These are phyloP conservation scores for Chelmon rostratus DNA, from an alignment of 2,797 vertebrate species.

Conservation along the genomic window DNA sequence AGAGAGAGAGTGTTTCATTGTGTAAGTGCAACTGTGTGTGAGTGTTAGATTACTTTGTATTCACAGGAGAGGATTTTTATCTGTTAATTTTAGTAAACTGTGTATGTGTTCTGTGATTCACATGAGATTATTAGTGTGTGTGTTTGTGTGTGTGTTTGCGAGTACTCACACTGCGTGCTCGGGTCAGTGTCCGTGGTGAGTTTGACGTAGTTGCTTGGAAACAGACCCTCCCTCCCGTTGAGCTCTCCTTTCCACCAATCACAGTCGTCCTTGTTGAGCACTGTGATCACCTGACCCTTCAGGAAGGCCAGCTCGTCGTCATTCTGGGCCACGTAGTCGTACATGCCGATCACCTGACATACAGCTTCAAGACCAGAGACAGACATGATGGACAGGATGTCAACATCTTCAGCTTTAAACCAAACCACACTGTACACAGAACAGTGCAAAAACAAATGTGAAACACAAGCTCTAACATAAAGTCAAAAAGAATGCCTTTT, in stretches of 20 bases:
- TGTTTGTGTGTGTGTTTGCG: conserved; percentile 44
- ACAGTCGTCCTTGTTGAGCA: conserved; percentile 97
- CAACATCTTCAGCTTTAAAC: neutral
- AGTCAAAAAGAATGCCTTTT: no score
- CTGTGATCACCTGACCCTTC: conserved; percentile 98
- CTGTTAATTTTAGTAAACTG: conserved; percentile 30
- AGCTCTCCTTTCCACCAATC: conserved; percentile 99
- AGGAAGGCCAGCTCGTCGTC: conserved; percentile 97
- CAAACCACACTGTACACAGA: no score
- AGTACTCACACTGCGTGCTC: conserved; percentile 99
- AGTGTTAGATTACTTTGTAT: conserved; percentile 24
- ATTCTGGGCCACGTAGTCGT: conserved; percentile 97
- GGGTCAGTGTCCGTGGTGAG: conserved; percentile 97
- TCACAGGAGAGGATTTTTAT: conserved; percentile 43
- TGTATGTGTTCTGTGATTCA: conserved; percentile 27
- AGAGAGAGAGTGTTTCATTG: conserved; percentile 22
- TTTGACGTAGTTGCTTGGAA: conserved; percentile 99
- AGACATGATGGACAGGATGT: neutral
- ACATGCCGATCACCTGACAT: conserved; percentile 99
- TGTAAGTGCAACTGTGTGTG: conserved; percentile 29
- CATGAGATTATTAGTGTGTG: conserved; percentile 17
- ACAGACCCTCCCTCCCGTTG: conserved; percentile 95
- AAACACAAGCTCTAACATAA: no score
- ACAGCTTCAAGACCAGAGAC: conserved; percentile 79
- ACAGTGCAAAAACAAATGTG: no score